A percentile compares a stretch with the other conserved stretches of the same genome.
Evolutionary conservation across 1,140 invertebrate species (phyloP).

Genomic region (Panonychus citri): DNA sequence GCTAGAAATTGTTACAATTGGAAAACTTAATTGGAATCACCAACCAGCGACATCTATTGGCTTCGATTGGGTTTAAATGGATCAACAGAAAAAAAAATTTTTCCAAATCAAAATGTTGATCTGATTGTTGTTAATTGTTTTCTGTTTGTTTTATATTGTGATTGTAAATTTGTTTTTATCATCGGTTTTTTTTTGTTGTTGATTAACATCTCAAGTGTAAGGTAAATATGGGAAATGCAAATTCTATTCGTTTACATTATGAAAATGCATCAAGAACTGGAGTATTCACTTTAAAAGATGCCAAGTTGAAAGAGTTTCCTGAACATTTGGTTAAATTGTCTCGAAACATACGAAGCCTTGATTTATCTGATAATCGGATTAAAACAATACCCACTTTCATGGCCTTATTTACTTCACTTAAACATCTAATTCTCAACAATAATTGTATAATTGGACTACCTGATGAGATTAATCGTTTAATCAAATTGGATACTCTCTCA

Average conservation of each 20-base stretch:
- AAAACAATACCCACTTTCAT: conserved; percentile 45
- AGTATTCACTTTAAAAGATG: conserved; percentile 56
- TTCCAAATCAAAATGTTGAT: no score
- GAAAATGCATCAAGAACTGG: conserved; percentile 81
- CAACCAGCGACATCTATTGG: no score
- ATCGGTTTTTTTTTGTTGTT: no score
- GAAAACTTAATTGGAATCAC: no score
- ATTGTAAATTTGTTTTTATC: no score
- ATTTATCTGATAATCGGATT: conserved; percentile 76
- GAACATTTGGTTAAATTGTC: conserved; percentile 23
- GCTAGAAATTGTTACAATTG: no score
- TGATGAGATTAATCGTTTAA: conserved; percentile 42
- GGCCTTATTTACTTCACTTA: conserved; percentile 49
- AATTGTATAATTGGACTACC: conserved; percentile 36
- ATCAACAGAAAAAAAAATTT: no score
- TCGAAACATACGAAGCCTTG: conserved; percentile 55
- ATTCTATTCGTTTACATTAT: conserved; percentile 53
- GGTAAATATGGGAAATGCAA: conserved; percentile 38
- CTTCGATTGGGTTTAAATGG: no score
- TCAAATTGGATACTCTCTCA: conserved; percentile 60
- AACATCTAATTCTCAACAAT: conserved; percentile 46
- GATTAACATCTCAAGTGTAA: background rate
- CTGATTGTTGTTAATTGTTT: no score
- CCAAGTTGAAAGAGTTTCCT: conserved; percentile 42
- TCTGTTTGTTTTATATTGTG: no score